Percentiles rank a stretch among this genome's conserved stretches.
Evolutionary conservation across 2,113 vertebrate species (phyloP).

Genomic region (Microcebus jonahi): DNA sequence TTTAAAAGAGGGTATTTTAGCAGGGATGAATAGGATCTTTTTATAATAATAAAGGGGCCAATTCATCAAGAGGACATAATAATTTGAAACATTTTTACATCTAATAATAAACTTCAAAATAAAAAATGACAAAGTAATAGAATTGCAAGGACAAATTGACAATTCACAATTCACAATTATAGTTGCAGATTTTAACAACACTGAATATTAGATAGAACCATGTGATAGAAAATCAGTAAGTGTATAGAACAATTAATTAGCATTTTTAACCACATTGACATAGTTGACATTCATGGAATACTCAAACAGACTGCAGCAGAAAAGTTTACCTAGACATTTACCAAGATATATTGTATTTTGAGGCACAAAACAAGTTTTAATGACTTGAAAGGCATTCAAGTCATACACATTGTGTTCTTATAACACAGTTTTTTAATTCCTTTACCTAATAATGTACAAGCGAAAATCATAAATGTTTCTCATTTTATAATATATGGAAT

Average conservation of each 20-base stretch:
- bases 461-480: not conserved
- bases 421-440: not conserved
- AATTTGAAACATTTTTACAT: not conserved
- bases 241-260: not conserved
- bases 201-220: not conserved
- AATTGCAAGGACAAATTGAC: not conserved
- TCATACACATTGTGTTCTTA: not conserved
- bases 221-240: slow-evolving; percentile 23
- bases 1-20: not conserved
- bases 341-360: not conserved
- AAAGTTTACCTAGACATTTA: not conserved
- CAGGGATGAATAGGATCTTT: not conserved
- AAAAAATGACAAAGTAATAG: not conserved
- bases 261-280: slow-evolving; percentile 18
- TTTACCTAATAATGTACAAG: not conserved
- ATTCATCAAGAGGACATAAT: not conserved
- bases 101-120: not conserved
- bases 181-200: not conserved
- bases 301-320: not conserved
- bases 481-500: not conserved
- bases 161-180: not conserved
- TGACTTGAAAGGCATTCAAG: not conserved
- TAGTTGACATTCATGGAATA: not conserved
- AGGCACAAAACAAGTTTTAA: not conserved
- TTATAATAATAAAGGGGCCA: not conserved